Percentiles rank a stretch among this genome's conserved stretches.
phyloP scores from a whole-genome alignment of 2,113 vertebrate species.

The Xenus cinereus region DNA sequence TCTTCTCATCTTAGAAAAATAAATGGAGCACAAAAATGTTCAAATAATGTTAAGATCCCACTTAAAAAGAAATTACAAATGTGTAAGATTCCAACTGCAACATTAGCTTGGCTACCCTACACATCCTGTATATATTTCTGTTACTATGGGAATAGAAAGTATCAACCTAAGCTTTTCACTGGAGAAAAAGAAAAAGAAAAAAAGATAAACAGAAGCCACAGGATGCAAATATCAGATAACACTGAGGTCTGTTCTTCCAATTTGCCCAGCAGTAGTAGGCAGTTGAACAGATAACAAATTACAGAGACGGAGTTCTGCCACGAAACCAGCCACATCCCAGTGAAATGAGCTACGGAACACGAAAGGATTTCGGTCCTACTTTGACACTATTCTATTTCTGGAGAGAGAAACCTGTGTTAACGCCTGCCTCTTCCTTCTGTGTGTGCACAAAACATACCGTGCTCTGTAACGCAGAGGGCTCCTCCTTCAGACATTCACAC shows the following conservation, averaged over 20 bases:
- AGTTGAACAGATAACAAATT: background rate
- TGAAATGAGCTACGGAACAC: background rate
- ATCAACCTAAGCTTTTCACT: background rate
- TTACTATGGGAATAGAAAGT: conserved; percentile 26
- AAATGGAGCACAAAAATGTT: conserved; percentile 23
- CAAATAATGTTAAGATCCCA: conserved; percentile 6
- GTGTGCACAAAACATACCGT: background rate
- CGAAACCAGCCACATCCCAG: background rate
- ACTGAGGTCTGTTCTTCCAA: background rate
- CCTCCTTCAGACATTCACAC: background rate
- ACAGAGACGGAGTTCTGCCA: background rate
- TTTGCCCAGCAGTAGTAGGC: background rate
- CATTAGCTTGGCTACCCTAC: conserved; percentile 40
- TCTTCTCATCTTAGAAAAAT: conserved; percentile 32
- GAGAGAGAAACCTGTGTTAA: background rate
- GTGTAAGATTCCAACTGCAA: conserved; percentile 24
- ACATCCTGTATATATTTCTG: conserved; percentile 23
- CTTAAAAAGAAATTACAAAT: conserved; percentile 35
- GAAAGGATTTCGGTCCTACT: background rate
- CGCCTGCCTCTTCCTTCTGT: background rate
- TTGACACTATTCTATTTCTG: background rate
- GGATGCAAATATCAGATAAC: background rate
- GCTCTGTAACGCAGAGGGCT: background rate
- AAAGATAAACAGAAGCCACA: conserved; percentile 26
- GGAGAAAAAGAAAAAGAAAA: background rate